These are phyloP conservation scores for Hybognathus amarus DNA, from an alignment of 2,797 vertebrate species.

Conservation along the genomic window DNA sequence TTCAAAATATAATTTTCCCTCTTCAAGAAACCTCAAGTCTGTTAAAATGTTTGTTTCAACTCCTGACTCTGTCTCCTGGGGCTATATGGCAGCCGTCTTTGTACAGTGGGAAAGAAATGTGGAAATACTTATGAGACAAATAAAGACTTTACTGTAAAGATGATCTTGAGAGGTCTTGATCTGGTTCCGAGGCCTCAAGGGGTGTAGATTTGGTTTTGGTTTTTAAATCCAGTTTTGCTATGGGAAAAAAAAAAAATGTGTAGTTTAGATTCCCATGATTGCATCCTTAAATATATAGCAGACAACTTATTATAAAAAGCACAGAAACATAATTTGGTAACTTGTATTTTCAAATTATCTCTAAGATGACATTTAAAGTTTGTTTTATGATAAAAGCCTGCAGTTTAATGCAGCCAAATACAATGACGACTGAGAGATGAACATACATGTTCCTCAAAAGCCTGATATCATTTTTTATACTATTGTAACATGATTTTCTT, in stretches of 20 bases:
- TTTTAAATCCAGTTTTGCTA: not conserved
- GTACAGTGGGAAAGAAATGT: constrained; percentile 22
- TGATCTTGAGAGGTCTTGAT: not conserved
- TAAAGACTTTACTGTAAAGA: constrained; percentile 8
- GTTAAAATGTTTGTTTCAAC: not conserved
- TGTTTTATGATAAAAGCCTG: not conserved
- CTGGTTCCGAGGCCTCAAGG: not conserved
- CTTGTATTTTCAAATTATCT: not conserved
- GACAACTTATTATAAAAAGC: not conserved
- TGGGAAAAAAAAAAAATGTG: not conserved
- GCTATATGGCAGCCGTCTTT: not conserved
- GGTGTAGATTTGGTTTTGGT: not conserved
- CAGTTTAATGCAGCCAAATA: not conserved
- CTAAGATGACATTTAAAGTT: not conserved
- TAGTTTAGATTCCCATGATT: not conserved
- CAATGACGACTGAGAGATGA: not conserved
- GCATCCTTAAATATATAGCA: not conserved
- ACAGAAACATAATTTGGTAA: not conserved
- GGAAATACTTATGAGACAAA: constrained; percentile 5
- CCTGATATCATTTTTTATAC: not conserved
- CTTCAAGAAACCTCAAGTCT: constrained; percentile 27
- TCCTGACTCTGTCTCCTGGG: not conserved
- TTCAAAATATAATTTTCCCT: constrained; percentile 23
- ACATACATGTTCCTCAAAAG: not conserved
- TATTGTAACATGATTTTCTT: not conserved